phyloP scores from a whole-genome alignment of 2,113 vertebrate species.

The Hippocampus guttulatus region DNA sequence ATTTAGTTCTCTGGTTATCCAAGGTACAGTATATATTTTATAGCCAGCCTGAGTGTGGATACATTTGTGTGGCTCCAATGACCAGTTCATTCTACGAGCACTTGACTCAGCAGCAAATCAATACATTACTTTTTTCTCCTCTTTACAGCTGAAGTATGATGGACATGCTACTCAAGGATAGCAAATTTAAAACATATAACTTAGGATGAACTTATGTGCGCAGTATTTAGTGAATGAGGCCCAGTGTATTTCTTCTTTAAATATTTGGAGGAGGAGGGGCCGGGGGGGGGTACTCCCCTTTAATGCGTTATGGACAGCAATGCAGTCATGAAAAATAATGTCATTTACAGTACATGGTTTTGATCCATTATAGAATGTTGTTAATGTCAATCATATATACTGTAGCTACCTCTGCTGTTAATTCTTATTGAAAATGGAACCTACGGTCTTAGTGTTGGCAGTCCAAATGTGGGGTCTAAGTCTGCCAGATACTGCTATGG shows the following conservation, averaged over 20 bases:
- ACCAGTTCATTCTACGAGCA: slow-evolving; percentile 42
- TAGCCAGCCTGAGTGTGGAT: slow-evolving; percentile 47
- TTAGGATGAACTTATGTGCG: no score
- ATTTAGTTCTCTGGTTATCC: slow-evolving; percentile 54
- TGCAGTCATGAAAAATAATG: no score
- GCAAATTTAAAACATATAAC: slow-evolving; percentile 18
- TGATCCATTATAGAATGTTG: no score
- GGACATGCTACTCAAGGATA: slow-evolving; percentile 12
- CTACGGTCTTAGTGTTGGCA: not conserved
- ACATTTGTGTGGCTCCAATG: slow-evolving; percentile 53
- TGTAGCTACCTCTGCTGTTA: not conserved
- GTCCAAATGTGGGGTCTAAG: not conserved
- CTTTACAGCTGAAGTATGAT: slow-evolving; percentile 7
- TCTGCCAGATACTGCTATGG: not conserved
- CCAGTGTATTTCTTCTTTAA: no score
- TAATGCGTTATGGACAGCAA: no score
- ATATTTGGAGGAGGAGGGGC: no score
- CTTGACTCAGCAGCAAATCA: slow-evolving; percentile 37
- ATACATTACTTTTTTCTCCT: slow-evolving; percentile 8
- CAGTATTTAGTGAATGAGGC: no score
- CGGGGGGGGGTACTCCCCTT: no score
- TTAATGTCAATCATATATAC: no score
- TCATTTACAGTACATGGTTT: no score
- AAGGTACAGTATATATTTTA: slow-evolving; percentile 47
- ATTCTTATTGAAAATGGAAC: not conserved